A percentile compares a stretch with the other conserved stretches of the same genome.
Conservation (phyloP, 2,888 invertebrate species). For the Erebia palarica region DNA sequence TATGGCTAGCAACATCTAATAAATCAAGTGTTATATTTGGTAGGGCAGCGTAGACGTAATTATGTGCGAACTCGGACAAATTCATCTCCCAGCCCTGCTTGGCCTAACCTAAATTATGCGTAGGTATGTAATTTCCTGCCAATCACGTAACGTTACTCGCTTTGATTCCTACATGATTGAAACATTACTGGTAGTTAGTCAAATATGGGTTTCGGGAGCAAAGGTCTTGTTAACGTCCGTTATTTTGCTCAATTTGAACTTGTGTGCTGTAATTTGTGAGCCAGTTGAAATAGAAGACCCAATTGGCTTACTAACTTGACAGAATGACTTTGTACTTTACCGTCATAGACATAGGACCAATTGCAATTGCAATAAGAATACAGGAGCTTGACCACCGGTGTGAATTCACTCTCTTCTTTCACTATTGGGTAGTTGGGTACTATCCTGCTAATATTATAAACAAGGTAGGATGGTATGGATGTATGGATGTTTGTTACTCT, state of each 20-base stretch:
- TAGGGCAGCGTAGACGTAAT: background rate
- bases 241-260: constrained; percentile 16
- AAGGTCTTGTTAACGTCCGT: constrained; percentile 18
- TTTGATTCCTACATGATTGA: constrained; percentile 24
- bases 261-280: constrained; percentile 8
- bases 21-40: background rate
- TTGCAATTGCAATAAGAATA: too few relatives aligned
- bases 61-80: constrained; percentile 1
- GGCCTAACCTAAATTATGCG: constrained; percentile 29
- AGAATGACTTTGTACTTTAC: too few relatives aligned
- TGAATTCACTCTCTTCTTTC: too few relatives aligned
- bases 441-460: too few relatives aligned
- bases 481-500: too few relatives aligned
- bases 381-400: too few relatives aligned
- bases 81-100: constrained; percentile 13
- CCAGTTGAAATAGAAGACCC: background rate
- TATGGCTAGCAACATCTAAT: too few relatives aligned
- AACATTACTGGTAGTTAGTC: constrained; percentile 24
- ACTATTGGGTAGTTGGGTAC: too few relatives aligned
- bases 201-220: constrained; percentile 22
- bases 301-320: background rate
- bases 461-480: too few relatives aligned
- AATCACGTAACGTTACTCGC: constrained; percentile 32
- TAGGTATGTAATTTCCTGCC: constrained; percentile 36
- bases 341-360: too few relatives aligned